These are phyloP conservation scores for Mesaphorura yosii DNA, from an alignment of 1,140 invertebrate species.

Conservation along the genomic window DNA sequence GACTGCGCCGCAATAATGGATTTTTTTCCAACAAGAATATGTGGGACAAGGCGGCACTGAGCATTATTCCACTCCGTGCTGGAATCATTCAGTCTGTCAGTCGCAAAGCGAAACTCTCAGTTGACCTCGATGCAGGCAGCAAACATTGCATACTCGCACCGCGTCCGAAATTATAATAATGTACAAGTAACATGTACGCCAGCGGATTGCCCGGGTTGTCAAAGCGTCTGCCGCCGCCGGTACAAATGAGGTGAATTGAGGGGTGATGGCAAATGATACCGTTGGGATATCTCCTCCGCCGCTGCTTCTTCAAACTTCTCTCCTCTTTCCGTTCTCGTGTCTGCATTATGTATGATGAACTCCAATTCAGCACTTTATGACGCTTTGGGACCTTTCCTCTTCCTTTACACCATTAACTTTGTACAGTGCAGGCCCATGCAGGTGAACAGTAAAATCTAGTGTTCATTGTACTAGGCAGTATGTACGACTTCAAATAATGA, in stretches of 20 bases:
- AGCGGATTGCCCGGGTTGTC: not conserved
- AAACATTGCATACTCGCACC: not conserved
- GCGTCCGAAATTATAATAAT: not conserved
- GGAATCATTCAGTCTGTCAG: not conserved
- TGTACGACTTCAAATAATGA: no score
- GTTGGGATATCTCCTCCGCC: constrained; percentile 10
- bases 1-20: no score
- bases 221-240: no score
- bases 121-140: not conserved
- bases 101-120: not conserved
- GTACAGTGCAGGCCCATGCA: not conserved
- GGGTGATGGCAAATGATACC: constrained; percentile 25
- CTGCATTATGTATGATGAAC: constrained; percentile 25
- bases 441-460: not conserved
- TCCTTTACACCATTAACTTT: not conserved
- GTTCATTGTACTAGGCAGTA: no score
- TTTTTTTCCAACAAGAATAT: no score
- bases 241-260: constrained; percentile 15
- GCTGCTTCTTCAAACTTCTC: constrained; percentile 10
- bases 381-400: constrained; percentile 15
- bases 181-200: not conserved
- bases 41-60: no score
- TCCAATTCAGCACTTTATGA: constrained; percentile 26
- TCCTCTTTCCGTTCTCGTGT: no score
- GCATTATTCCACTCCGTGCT: not conserved